These are phyloP conservation scores for Brachypodius melanocephalos DNA, from an alignment of 2,113 vertebrate genomes.

Conservation along the genomic window DNA sequence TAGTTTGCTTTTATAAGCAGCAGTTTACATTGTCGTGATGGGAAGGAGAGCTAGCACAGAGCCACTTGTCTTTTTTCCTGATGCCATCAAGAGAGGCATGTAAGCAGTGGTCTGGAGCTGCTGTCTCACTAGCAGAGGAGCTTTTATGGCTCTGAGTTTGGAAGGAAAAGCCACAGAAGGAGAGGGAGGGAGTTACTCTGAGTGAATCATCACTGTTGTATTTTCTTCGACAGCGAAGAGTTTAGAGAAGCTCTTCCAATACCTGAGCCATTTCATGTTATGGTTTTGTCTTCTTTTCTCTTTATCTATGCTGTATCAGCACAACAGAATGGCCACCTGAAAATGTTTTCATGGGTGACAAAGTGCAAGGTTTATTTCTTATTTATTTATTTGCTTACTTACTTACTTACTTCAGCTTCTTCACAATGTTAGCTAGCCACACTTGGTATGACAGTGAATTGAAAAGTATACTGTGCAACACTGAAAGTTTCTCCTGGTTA, in stretches of 20 bases:
- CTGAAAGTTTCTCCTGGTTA: not conserved
- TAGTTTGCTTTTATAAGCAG: not conserved
- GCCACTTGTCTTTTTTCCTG: not conserved
- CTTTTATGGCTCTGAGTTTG: not conserved
- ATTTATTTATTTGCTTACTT: not conserved
- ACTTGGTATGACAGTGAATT: not conserved
- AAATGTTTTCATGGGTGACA: not conserved
- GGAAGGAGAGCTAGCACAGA: not conserved
- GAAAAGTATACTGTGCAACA: not conserved
- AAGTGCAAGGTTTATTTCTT: not conserved
- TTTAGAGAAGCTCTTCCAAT: not conserved
- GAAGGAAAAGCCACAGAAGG: not conserved
- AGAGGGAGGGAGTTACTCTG: not conserved
- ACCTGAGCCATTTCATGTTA: not conserved
- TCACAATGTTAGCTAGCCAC: not conserved
- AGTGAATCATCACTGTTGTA: not conserved
- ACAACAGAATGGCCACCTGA: not conserved
- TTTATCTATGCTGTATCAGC: not conserved
- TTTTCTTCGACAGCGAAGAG: not conserved
- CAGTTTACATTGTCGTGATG: not conserved
- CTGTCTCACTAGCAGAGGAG: not conserved
- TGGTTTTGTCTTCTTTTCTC: not conserved
- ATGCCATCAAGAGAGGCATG: not conserved
- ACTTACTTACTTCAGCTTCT: not conserved
- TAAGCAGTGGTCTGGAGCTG: not conserved